A percentile compares a stretch with the other conserved stretches of the same genome.
Evolutionary conservation across 1,140 invertebrate species (phyloP).

Genomic region (Drosophila nannoptera): DNA sequence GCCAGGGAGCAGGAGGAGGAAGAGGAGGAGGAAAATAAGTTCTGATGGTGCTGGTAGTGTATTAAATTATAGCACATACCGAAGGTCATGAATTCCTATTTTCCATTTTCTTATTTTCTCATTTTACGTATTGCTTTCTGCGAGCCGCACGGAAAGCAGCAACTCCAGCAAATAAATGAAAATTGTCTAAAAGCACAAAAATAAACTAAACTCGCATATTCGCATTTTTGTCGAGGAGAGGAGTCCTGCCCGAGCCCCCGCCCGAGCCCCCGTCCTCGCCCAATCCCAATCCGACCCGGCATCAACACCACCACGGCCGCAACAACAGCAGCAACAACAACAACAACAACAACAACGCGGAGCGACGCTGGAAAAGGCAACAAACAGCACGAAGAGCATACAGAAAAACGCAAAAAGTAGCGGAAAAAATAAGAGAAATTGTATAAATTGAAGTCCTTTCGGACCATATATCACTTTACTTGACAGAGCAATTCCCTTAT

Average conservation of each 20-base stretch:
- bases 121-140: constrained; percentile 73
- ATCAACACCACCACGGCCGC: constrained; percentile 54
- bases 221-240: constrained; percentile 71
- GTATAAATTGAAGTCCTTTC: constrained; percentile 79
- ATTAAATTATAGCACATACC: constrained; percentile 76
- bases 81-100: constrained; percentile 76
- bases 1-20: constrained; percentile 9
- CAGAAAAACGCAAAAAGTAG: constrained; percentile 75
- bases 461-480: constrained; percentile 79
- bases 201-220: constrained; percentile 79
- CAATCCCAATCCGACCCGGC: constrained; percentile 29
- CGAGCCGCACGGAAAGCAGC: constrained; percentile 19
- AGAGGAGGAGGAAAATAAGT: constrained; percentile 46
- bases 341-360: constrained; percentile 26
- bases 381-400: constrained; percentile 43
- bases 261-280: constrained; percentile 26
- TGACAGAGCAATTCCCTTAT: constrained; percentile 79
- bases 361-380: constrained; percentile 52
- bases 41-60: constrained; percentile 57
- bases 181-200: constrained; percentile 78
- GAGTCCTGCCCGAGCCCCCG: constrained; percentile 40
- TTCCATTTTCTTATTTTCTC: constrained; percentile 65
- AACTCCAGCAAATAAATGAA: constrained; percentile 72
- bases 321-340: constrained; percentile 56
- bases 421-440: constrained; percentile 78